Conservation (phyloP, 2,888 invertebrate species). For the Acholoe squamosa region DNA sequence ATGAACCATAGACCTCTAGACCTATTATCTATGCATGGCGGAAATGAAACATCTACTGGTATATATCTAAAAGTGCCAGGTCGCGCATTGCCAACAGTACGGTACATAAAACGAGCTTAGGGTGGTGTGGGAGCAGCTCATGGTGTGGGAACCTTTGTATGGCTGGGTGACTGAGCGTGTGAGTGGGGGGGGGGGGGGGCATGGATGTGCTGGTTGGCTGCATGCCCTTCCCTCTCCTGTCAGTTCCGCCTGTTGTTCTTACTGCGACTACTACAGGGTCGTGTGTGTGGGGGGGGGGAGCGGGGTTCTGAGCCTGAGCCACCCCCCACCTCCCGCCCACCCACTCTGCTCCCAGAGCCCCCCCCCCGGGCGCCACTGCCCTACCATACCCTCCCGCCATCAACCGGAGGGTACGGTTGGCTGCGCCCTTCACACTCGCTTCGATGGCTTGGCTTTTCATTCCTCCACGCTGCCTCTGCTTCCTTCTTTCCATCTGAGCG, state of each 20-base stretch:
- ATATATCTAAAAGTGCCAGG: too few species aligned
- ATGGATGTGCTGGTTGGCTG: background rate
- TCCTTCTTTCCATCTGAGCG: constrained; percentile 29
- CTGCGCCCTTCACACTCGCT: constrained; percentile 22
- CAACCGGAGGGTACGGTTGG: constrained; percentile 18
- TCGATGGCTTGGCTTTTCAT: constrained; percentile 30
- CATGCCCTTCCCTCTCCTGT: background rate
- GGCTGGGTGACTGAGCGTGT: background rate
- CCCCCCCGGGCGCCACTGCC: background rate
- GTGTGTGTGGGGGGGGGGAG: background rate
- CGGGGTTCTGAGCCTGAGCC: background rate
- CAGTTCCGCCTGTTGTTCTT: constrained; percentile 2
- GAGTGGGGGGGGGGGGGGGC: background rate
- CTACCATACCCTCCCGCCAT: too few species aligned
- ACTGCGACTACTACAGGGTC: background rate
- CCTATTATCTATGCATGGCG: too few species aligned
- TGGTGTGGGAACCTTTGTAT: background rate
- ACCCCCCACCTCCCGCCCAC: background rate
- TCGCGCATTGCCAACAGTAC: too few species aligned
- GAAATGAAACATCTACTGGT: too few species aligned
- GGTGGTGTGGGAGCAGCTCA: constrained; percentile 9
- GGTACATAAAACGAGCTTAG: too few species aligned
- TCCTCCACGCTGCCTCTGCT: constrained; percentile 23
- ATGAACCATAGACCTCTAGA: too few species aligned
- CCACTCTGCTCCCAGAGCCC: background rate